Conservation (phyloP, 2,113 vertebrate species). For the Passer domesticus region DNA sequence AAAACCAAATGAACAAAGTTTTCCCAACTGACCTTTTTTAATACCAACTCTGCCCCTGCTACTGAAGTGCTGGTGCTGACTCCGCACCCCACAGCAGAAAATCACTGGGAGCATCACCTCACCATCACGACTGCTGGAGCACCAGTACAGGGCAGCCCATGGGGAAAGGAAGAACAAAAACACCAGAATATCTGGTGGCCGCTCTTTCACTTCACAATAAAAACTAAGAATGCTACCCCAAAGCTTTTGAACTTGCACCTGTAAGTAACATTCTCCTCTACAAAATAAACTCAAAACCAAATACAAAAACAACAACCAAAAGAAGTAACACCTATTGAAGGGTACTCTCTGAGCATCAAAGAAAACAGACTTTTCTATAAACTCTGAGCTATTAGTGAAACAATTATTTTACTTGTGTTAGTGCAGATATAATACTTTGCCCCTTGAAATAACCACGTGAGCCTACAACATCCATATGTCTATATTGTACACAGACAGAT, state of each 20-base stretch:
- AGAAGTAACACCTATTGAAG: not conserved
- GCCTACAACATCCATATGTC: not conserved
- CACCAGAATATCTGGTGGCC: not conserved
- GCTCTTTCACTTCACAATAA: not conserved
- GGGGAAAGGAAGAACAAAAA: not conserved
- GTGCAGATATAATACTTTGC: not conserved
- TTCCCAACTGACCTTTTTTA: slow-evolving; percentile 71
- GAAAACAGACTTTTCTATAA: not conserved
- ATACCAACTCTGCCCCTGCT: slow-evolving; percentile 51
- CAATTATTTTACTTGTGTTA: not conserved
- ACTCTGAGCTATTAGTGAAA: not conserved
- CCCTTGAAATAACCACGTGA: not conserved
- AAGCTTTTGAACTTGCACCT: not conserved
- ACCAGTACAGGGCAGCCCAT: slow-evolving; percentile 12
- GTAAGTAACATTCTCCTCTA: not conserved
- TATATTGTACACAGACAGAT: not conserved
- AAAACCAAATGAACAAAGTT: slow-evolving; percentile 1
- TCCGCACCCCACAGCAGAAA: not conserved
- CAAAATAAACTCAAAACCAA: not conserved
- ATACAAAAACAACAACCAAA: not conserved
- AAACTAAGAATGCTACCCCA: not conserved
- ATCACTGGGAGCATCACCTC: slow-evolving; percentile 46
- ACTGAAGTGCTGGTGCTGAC: slow-evolving; percentile 29
- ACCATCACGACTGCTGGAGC: slow-evolving; percentile 45
- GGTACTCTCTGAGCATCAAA: not conserved